Conservation (phyloP, 2,797 vertebrate species). For the Pyrrhura leucotis region DNA sequence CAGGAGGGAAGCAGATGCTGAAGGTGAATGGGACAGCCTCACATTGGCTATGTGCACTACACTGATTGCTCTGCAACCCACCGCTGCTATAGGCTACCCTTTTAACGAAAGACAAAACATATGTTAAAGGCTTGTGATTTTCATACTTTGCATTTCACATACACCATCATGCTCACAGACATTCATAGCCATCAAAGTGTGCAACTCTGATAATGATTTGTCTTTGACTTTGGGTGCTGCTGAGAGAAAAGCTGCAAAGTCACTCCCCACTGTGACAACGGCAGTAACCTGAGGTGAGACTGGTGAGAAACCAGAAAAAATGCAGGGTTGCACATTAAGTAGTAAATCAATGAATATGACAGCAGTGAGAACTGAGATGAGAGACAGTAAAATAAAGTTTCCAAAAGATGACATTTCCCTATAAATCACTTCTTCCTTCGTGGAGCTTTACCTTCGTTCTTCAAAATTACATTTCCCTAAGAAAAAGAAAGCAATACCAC, state of each 20-base stretch:
- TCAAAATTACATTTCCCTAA: conserved; percentile 36
- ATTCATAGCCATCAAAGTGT: neutral
- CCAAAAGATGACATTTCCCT: neutral
- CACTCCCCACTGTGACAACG: neutral
- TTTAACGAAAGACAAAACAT: neutral
- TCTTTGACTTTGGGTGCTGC: neutral
- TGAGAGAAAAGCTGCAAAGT: neutral
- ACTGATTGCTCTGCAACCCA: neutral
- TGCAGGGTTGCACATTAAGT: neutral
- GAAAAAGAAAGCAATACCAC: conserved; percentile 45
- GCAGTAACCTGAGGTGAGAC: neutral
- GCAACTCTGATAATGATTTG: neutral
- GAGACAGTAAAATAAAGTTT: neutral
- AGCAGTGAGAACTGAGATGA: neutral
- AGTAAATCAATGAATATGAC: neutral
- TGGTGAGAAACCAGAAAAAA: neutral
- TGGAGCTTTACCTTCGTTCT: conserved; percentile 40
- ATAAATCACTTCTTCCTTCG: neutral
- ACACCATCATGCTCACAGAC: neutral
- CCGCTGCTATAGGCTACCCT: neutral
- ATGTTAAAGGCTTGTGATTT: fast-evolving
- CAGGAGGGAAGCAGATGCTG: neutral
- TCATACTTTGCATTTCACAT: neutral
- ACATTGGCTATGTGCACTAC: fast-evolving
- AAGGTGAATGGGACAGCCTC: neutral